Base-by-base conservation (phyloP, 2,888 invertebrate species). In the Anodontia alba region DNA sequence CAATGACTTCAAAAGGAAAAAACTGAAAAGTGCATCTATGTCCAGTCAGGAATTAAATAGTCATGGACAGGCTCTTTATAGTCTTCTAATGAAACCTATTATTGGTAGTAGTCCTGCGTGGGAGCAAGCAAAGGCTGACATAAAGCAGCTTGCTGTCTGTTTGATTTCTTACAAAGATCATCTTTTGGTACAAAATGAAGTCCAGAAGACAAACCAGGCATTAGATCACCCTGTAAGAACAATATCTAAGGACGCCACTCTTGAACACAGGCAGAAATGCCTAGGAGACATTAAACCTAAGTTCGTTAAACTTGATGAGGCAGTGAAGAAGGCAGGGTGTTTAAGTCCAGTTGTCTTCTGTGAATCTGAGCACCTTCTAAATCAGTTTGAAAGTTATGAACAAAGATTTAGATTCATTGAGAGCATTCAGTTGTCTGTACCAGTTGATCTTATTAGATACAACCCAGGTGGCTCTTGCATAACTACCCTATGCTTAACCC, bases 11-110 rank as follows among this genome's bases (percentile, higher is more conserved):
- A 77, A 72, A 26, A 57, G 68, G 29, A 80, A 70, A 38, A 73
- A 57, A 38, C 20, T 20, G 29, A 76, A 71, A 17, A 20, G 31
- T 20, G 57, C 46, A 1, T 73, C 42, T 29, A 31, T 73, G 54
- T 31, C 54, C 17, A 26, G 38, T 23, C 0, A 26, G 2, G 66
- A 77, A 2, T 57, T 81, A 3, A n/a, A 72, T 2, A 76, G 69
- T 69, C 86, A 86, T 54, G 36, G 38, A 20, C 46, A 84, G 43
- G 79, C 78, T 15, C 57, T 86, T 23, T 83, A 79, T 66, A 79
- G 74, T 62, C 26, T 83, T 31, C 38, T 62, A 7, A 17, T 68
- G 15, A 81, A 76, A 77, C 78, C 76, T 29, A 49, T 75, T 17
- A 36, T 80, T 20, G 66, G 73, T 5, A 73, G 43, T 36, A 42